phyloP scores from a whole-genome alignment of 53 echinoderm and acorn worm species.

The Glandiceps talaboti region DNA sequence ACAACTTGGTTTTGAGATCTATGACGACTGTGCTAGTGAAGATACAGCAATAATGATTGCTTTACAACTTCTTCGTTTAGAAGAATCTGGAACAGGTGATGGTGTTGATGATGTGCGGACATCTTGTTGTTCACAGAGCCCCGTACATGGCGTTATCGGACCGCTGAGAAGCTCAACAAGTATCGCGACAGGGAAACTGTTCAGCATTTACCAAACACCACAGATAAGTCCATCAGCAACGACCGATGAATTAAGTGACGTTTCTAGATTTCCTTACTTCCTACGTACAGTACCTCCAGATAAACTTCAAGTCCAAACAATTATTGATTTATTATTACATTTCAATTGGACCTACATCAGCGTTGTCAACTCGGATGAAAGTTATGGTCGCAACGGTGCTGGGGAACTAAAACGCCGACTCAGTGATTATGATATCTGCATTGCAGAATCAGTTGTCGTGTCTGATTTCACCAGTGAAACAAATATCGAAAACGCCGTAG shows the following conservation, averaged over 20 bases:
- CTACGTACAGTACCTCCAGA: conserved; percentile 31
- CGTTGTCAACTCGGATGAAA: conserved; percentile 39
- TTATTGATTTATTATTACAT: conserved; percentile 19
- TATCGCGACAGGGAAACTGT: conserved; percentile 21
- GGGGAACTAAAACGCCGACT: neutral
- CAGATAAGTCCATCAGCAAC: conserved; percentile 37
- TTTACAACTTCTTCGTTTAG: neutral
- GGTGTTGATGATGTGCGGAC: neutral
- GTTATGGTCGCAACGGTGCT: conserved; percentile 38
- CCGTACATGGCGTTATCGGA: conserved; percentile 23
- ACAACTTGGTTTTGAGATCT: conserved; percentile 77
- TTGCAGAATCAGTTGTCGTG: conserved; percentile 23
- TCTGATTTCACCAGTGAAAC: neutral
- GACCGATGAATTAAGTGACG: conserved; percentile 25
- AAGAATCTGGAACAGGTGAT: neutral
- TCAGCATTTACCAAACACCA: conserved; percentile 25
- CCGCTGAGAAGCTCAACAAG: conserved; percentile 29
- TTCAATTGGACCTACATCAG: conserved; percentile 36
- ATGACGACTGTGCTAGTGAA: conserved; percentile 18
- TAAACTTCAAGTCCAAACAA: conserved; percentile 34
- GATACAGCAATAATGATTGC: neutral
- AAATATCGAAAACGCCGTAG: conserved; percentile 3
- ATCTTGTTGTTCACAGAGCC: neutral
- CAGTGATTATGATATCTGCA: conserved; percentile 9
- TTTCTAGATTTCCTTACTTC: conserved; percentile 30